Percentiles rank a stretch among this genome's conserved stretches.
Evolutionary conservation across 2,797 vertebrate species (phyloP).

Genomic region (Masticophis lateralis): DNA sequence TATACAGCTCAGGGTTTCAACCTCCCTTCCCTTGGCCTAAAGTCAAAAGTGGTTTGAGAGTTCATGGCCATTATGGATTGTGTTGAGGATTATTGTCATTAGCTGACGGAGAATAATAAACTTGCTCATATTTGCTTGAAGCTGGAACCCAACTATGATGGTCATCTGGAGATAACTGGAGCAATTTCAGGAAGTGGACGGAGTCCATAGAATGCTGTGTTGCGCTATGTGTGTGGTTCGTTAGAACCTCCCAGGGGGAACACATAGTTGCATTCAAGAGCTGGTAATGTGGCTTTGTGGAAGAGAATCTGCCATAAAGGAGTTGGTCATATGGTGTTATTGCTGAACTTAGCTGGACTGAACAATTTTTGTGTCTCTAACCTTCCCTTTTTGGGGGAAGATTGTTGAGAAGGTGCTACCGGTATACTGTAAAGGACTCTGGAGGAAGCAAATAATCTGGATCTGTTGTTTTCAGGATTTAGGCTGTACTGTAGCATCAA

Average conservation of each 20-base stretch:
- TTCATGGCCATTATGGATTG: background rate
- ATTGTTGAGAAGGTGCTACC: background rate
- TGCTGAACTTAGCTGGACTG: background rate
- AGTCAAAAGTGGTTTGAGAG: too few species aligned
- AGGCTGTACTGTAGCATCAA: background rate
- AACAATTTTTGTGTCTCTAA: background rate
- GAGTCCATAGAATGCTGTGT: background rate
- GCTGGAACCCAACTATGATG: background rate
- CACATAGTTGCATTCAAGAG: background rate
- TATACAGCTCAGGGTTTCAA: too few species aligned
- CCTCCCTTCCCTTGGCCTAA: too few species aligned
- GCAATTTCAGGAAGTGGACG: background rate
- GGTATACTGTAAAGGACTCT: background rate
- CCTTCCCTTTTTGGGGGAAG: background rate
- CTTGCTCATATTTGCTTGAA: background rate
- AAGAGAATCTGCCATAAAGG: background rate
- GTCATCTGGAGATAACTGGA: background rate
- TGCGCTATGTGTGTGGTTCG: background rate
- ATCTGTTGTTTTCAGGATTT: background rate
- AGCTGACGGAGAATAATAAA: background rate
- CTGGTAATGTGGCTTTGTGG: background rate
- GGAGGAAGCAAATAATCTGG: background rate
- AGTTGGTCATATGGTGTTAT: background rate
- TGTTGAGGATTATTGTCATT: background rate
- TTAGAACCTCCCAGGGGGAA: background rate